Base-by-base conservation (phyloP, 1,140 invertebrate genomes). In the Papilio aristodemus region DNA sequence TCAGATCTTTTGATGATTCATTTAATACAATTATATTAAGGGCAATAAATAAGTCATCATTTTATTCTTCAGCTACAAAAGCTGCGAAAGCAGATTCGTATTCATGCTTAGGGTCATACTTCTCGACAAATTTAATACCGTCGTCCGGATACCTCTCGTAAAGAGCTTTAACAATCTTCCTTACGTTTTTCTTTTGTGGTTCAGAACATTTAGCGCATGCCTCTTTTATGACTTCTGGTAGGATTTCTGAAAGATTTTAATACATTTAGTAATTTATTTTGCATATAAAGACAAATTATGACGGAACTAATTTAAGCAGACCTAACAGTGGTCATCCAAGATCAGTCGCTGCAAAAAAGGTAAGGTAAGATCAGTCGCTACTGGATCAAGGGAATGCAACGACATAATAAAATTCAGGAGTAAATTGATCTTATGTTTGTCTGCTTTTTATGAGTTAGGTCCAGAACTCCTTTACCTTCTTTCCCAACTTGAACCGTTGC, bases 161-260 rank as follows among this genome's bases (percentile, higher is more conserved):
- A 0, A 87, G 62, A 0, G 78, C 79, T 17, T 76, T 85, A 3
- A 94, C 93, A 6, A 95, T 89, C 78, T 93, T 94, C 69, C 94
- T 92, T 0, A 94, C 92, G 13, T 93, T 92, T 13, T 83, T 79
- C 70, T 93, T 94, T 80, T 95, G 95, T 13, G 89, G 90, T n/a
- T 93, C 92, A 46, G 93, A 94, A 81, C 95, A 96, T 81, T 94
- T 93, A 19, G 91, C 90, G 76, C 95, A 95, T n/a, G 93, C 92
- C 0, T 92, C 94, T 60, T 92, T 89, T 59, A 95, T 86, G 0
- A 95, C 94, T 76, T 95, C 95, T 8, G 95, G 95, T 57, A 96
- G 80, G 71, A 94, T 92, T 74, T 92, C 94, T 95, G 78, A 3
- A 92, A 92, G 72, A 70, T 13, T 69, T 54, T 32, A 59, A 17